phyloP scores from a whole-genome alignment of 2,888 invertebrate species.

The Chrysolina americana region DNA sequence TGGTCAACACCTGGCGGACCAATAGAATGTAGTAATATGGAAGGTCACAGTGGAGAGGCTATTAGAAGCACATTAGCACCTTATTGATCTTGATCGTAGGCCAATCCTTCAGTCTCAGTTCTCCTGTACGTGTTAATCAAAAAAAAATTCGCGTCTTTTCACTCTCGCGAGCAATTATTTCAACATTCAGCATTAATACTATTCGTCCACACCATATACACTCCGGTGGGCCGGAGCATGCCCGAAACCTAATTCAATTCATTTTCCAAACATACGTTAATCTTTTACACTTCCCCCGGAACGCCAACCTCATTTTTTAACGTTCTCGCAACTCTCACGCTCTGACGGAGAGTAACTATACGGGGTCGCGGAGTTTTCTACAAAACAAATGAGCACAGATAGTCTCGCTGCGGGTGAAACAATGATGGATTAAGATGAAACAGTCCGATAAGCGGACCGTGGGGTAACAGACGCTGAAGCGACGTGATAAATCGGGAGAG shows the following conservation, averaged over 20 bases:
- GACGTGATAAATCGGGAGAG: slow-evolving; percentile 61
- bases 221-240: neutral
- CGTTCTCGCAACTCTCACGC: slow-evolving; percentile 8
- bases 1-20: no score
- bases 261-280: slow-evolving; percentile 9
- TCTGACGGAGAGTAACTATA: slow-evolving; percentile 43
- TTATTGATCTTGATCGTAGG: no score
- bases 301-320: neutral
- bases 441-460: slow-evolving; percentile 57
- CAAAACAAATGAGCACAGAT: slow-evolving; percentile 58
- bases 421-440: slow-evolving; percentile 63
- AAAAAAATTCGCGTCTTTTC: no score
- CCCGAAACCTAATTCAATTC: neutral
- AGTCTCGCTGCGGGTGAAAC: slow-evolving; percentile 55
- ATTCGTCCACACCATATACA: no score
- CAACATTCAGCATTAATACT: no score
- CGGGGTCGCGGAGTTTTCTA: slow-evolving; percentile 42
- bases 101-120: no score
- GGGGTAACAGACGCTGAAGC: slow-evolving; percentile 50
- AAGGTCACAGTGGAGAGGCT: no score
- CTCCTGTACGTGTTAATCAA: no score
- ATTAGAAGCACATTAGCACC: no score
- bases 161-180: no score
- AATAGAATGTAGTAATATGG: no score
- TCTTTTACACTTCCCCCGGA: neutral